A percentile compares a stretch with the other conserved stretches of the same genome.
phyloP scores from a whole-genome alignment of 2,113 vertebrate species.

The Plecotus auritus region DNA sequence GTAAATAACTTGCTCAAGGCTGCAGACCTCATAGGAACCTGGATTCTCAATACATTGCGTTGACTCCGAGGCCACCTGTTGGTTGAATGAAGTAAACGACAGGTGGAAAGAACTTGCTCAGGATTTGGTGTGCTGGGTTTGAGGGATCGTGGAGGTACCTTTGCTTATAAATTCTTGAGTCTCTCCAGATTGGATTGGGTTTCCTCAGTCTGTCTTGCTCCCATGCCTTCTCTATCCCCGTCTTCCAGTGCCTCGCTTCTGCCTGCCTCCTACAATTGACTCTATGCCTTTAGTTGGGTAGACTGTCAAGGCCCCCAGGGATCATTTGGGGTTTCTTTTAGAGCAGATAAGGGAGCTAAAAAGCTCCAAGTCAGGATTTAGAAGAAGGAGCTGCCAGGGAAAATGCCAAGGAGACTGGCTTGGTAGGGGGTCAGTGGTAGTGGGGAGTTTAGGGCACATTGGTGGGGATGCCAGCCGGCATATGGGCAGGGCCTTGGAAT shows the following conservation, averaged over 20 bases:
- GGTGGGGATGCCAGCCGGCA: neutral
- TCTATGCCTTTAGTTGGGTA: too few species aligned
- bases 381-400: neutral
- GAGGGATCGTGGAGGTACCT: neutral
- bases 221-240: fast-evolving
- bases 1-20: neutral
- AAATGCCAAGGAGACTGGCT: neutral
- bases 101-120: neutral
- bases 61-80: neutral
- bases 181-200: neutral
- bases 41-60: neutral
- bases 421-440: fast-evolving
- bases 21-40: neutral
- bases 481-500: neutral
- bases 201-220: neutral
- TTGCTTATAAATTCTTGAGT: neutral
- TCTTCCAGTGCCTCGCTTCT: neutral
- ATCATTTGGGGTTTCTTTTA: neutral
- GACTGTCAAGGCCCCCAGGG: neutral
- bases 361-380: neutral
- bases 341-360: neutral
- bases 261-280: neutral
- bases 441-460: fast-evolving
- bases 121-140: neutral
- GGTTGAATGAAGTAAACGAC: neutral